Evolutionary conservation across 1,140 invertebrate genomes (phyloP), one percentile per base, ranked within the genome.

Genomic region (Halictus rubicundus): DNA sequence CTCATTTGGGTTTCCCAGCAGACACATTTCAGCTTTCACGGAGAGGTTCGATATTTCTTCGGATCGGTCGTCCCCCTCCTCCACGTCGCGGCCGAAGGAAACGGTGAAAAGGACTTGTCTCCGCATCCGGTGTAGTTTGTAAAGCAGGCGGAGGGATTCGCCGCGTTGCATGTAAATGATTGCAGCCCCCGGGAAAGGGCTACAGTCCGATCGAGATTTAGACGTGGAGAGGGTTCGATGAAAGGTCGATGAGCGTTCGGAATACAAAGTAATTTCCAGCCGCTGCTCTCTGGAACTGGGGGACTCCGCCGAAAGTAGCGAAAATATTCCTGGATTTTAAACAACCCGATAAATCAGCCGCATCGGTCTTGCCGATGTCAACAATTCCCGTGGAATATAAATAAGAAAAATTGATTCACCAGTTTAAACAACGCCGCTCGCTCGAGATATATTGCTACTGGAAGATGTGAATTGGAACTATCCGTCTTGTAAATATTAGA

Each of bases 141-240:
- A 80, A 76, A 81, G 82, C 57, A 73, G 76, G 60, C 65, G 57
- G 69, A 70, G 64, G 71, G 37, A 71, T 27, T 49, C 68, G 25
- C 65, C 76, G 78, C 71, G 80, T 78, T 88, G 86, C 85, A 88
- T 88, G 85, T 85, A 88, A 88, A 88, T 88, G 87, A 74, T 75
- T 66, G 65, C 74, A 66, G 76, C 61, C 25, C 32, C 16, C 14
- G 66, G 12, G 66, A 37, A 68, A 52, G 46, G 70, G 42, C 16
- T 37, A 66, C 78, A 69, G 71, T 52, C 54, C 66, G 75, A 85
- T 82, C 71, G 68, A 86, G 86, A 86, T 87, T 87, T 87, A 80
- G 82, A 83, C 63, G 68, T 52, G 73, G 37, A 78, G 78, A 70
- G 66, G 52, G 52, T 60, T 49, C 49, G 66, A 75, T 73, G 78